These are phyloP conservation scores for Leucoraja erinaceus DNA, from an alignment of 2,113 vertebrate species.

Conservation along the genomic window DNA sequence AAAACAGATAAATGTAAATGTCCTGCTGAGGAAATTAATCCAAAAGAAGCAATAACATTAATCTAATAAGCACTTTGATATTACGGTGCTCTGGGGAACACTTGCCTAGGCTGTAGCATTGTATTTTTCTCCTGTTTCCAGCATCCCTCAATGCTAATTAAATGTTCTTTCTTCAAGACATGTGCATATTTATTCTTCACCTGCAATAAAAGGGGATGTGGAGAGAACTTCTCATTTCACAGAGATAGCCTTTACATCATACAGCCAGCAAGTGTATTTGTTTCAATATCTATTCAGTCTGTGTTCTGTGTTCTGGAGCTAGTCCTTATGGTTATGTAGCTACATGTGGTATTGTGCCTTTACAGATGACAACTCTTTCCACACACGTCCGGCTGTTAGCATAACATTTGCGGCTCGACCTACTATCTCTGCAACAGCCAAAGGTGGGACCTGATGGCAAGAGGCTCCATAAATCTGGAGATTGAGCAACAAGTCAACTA, in stretches of 20 bases:
- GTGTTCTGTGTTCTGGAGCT: neutral
- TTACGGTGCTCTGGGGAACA: neutral
- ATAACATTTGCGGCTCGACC: neutral
- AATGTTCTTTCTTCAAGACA: neutral
- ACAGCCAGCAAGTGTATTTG: neutral
- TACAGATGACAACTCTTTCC: constrained; percentile 40
- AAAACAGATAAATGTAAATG: neutral
- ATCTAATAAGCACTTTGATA: neutral
- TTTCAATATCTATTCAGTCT: neutral
- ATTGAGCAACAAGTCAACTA: constrained; percentile 32
- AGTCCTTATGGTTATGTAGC: constrained; percentile 41
- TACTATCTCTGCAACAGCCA: neutral
- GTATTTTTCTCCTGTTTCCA: neutral
- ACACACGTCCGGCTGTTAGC: constrained; percentile 37
- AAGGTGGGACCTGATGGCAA: neutral
- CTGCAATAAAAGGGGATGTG: neutral
- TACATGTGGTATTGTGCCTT: constrained; percentile 41
- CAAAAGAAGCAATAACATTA: neutral
- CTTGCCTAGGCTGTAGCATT: neutral
- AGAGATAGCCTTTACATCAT: neutral
- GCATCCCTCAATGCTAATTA: neutral
- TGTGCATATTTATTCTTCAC: neutral
- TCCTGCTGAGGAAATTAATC: neutral
- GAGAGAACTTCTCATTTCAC: neutral
- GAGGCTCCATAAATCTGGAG: neutral